Evolutionary conservation across 2,888 invertebrate species (phyloP).

Genomic region (Ochropleura leucogaster): DNA sequence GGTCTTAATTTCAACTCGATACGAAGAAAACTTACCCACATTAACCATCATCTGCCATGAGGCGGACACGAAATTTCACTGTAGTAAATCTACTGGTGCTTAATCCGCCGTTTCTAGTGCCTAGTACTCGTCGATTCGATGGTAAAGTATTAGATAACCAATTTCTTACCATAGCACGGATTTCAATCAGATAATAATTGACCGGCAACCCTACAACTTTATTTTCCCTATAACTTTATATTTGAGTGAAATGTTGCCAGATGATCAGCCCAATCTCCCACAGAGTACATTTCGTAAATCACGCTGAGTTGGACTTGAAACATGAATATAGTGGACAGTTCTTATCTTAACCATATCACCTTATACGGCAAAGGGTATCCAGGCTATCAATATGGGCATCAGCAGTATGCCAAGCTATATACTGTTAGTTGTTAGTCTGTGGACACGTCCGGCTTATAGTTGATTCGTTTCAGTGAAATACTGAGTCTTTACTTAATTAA

Average conservation of each 20-base stretch:
- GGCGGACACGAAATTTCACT: not conserved
- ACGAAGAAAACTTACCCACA: not conserved
- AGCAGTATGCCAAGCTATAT: slow-evolving; percentile 33
- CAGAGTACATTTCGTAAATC: slow-evolving; percentile 60
- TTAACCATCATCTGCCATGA: not conserved
- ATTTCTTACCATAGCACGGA: too few relatives aligned
- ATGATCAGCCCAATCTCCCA: slow-evolving; percentile 47
- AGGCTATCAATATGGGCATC: slow-evolving; percentile 56
- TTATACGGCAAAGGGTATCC: slow-evolving; percentile 40
- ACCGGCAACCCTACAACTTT: slow-evolving; percentile 32
- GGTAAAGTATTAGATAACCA: not conserved
- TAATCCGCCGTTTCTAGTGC: not conserved
- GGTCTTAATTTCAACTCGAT: too few relatives aligned
- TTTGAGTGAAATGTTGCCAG: slow-evolving; percentile 58
- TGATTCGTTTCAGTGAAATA: slow-evolving; percentile 25
- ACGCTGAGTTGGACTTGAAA: slow-evolving; percentile 36
- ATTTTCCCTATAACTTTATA: slow-evolving; percentile 9
- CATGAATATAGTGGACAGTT: slow-evolving; percentile 55
- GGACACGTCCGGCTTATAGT: not conserved
- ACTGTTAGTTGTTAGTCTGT: slow-evolving; percentile 25
- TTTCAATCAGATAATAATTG: not conserved
- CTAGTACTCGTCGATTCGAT: not conserved
- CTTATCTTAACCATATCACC: slow-evolving; percentile 53
- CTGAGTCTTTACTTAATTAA: slow-evolving; percentile 22
- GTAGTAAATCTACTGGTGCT: not conserved